These are phyloP conservation scores for Drosophila kohkoa DNA, from an alignment of 1,140 invertebrate genomes.

Conservation along the genomic window DNA sequence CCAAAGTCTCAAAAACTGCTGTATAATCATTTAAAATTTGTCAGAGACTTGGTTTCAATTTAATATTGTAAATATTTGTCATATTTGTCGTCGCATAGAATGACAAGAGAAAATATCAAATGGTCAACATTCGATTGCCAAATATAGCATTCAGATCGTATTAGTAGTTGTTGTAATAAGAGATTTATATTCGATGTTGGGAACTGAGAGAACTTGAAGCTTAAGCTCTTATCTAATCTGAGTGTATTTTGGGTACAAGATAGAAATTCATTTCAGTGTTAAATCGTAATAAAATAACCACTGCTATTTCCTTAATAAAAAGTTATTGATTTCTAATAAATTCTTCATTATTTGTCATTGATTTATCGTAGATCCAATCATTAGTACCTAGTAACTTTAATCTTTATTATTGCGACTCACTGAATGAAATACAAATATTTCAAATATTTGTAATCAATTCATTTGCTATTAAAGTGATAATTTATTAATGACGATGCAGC, in stretches of 20 bases:
- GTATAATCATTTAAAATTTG: slow-evolving; percentile 30
- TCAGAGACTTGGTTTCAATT: slow-evolving; percentile 13
- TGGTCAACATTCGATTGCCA: slow-evolving; percentile 2
- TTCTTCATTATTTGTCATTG: slow-evolving; percentile 17
- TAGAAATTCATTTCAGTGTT: slow-evolving; percentile 1
- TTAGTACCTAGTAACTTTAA: background rate
- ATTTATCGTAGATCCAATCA: slow-evolving; percentile 19
- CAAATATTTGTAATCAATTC: background rate
- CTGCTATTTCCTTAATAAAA: slow-evolving; percentile 15
- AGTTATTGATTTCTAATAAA: slow-evolving; percentile 34
- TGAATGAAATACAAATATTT: slow-evolving; percentile 4
- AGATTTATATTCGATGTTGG: slow-evolving; percentile 11
- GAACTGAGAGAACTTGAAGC: background rate
- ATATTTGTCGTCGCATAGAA: slow-evolving; percentile 1
- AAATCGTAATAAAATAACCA: slow-evolving; percentile 8
- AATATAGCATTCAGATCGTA: background rate
- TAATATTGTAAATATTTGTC: slow-evolving; percentile 23
- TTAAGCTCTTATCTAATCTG: slow-evolving; percentile 32
- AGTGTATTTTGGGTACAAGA: background rate
- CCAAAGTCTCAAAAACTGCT: slow-evolving; percentile 36
- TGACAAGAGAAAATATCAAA: slow-evolving; percentile 23
- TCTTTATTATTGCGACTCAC: slow-evolving; percentile 6
- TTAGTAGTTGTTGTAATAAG: slow-evolving; percentile 2
- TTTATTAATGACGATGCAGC: background rate
- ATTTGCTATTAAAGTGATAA: background rate